These are phyloP conservation scores for Virgularia gustaviana DNA, from an alignment of 92 coral and sea anemone species.

Conservation along the genomic window DNA sequence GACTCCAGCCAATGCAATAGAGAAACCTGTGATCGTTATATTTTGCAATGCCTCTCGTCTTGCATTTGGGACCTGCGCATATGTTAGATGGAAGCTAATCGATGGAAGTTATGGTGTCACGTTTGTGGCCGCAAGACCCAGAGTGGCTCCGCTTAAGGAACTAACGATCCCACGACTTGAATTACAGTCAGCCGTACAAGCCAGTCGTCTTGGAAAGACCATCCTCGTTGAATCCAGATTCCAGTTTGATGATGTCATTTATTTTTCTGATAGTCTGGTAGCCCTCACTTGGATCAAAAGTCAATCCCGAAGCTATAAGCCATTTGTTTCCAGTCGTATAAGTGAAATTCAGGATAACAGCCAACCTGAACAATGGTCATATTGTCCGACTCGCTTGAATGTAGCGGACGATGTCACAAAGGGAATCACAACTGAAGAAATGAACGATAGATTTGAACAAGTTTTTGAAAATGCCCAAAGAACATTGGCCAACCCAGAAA, in stretches of 20 bases:
- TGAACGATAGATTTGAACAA: background rate
- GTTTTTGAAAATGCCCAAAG: background rate
- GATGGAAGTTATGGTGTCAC: constrained; percentile 28
- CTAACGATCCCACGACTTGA: constrained; percentile 58
- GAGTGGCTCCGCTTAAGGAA: constrained; percentile 66
- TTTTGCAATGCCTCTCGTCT: constrained; percentile 45
- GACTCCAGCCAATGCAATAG: constrained; percentile 7
- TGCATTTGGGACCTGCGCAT: constrained; percentile 52
- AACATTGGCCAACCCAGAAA: background rate
- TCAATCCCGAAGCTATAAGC: background rate
- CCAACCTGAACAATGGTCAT: background rate
- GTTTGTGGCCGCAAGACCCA: constrained; percentile 54
- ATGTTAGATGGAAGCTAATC: constrained; percentile 23
- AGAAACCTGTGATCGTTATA: constrained; percentile 6
- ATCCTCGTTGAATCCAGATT: constrained; percentile 11
- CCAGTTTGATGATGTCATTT: background rate
- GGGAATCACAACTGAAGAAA: background rate
- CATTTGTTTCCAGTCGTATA: background rate
- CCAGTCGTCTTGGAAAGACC: constrained; percentile 26
- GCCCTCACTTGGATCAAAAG: constrained; percentile 4
- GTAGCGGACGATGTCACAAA: constrained; percentile 3
- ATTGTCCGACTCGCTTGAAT: background rate
- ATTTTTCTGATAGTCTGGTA: constrained; percentile 1
- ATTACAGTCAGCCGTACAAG: constrained; percentile 48
- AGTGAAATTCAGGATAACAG: background rate